These are phyloP conservation scores for Lepidocolaptes lacrymiger DNA, from an alignment of 2,797 vertebrate genomes.

Conservation along the genomic window DNA sequence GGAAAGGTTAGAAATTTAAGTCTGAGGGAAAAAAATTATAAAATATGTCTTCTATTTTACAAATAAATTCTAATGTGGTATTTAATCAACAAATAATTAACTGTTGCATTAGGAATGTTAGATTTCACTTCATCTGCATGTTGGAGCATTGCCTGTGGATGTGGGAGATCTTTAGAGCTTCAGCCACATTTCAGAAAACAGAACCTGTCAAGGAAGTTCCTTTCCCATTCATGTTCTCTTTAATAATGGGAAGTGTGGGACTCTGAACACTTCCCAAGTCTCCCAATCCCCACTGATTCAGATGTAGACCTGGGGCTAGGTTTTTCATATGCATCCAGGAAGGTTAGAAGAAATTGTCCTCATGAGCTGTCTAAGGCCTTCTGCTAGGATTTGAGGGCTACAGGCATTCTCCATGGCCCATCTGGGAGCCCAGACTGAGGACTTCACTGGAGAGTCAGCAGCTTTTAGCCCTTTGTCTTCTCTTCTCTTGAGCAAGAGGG, in stretches of 20 bases:
- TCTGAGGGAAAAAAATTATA: neutral
- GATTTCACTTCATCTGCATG: slow-evolving; percentile 2
- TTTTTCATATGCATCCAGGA: neutral
- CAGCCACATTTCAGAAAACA: slow-evolving; percentile 1
- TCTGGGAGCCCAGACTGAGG: fast-evolving
- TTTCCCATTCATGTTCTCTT: neutral
- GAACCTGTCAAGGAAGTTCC: neutral
- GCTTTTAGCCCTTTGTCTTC: neutral
- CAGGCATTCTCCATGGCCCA: neutral
- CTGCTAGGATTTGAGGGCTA: neutral
- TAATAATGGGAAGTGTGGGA: neutral
- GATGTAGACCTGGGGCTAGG: neutral
- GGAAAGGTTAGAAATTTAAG: slow-evolving; percentile 6
- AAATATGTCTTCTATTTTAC: slow-evolving; percentile 39
- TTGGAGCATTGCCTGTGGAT: neutral
- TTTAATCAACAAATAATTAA: slow-evolving; percentile 48
- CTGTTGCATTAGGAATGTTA: slow-evolving; percentile 23
- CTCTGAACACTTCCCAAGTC: neutral
- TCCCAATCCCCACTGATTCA: neutral
- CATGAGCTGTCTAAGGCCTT: fast-evolving
- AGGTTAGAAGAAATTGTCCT: neutral
- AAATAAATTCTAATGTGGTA: slow-evolving; percentile 47
- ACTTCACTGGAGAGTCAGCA: neutral
- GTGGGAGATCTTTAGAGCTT: slow-evolving; percentile 6
- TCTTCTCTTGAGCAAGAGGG: neutral